These are phyloP conservation scores for Manis javanica DNA, from an alignment of 2,797 vertebrate genomes.

Conservation along the genomic window DNA sequence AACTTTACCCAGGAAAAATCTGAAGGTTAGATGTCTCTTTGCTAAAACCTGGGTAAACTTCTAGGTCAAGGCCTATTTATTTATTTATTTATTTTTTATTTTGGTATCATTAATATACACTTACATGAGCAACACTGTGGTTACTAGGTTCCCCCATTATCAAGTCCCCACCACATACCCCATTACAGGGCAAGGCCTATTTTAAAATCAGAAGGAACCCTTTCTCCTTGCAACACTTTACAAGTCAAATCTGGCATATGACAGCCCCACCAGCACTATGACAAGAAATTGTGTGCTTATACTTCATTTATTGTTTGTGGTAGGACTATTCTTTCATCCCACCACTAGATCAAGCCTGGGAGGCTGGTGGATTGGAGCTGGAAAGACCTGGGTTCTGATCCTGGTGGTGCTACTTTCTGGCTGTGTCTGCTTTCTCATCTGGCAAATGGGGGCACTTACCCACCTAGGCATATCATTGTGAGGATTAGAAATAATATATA, in stretches of 20 bases:
- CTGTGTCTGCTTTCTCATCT: background rate
- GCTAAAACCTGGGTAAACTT: background rate
- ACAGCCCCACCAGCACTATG: background rate
- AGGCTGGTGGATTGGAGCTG: background rate
- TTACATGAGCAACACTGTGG: too few relatives aligned
- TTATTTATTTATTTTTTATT: too few relatives aligned
- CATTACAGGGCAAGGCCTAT: background rate
- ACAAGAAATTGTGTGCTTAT: background rate
- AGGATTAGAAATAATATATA: background rate
- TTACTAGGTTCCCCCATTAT: too few relatives aligned
- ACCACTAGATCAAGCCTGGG: accelerated
- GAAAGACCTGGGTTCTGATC: background rate
- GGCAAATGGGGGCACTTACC: background rate
- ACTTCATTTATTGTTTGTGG: background rate
- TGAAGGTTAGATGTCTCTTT: background rate
- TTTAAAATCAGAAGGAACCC: slow-evolving; percentile 37
- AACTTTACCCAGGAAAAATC: background rate
- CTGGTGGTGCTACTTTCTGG: background rate
- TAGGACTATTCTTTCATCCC: background rate
- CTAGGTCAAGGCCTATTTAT: slow-evolving; percentile 25
- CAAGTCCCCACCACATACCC: too few relatives aligned
- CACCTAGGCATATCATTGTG: background rate
- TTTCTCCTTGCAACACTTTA: background rate
- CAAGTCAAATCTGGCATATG: background rate
- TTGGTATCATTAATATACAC: too few relatives aligned